Percentiles rank a stretch among this genome's conserved stretches.
Conservation (phyloP, 2,113 vertebrate genomes). For the Dicrurus megarhynchus region DNA sequence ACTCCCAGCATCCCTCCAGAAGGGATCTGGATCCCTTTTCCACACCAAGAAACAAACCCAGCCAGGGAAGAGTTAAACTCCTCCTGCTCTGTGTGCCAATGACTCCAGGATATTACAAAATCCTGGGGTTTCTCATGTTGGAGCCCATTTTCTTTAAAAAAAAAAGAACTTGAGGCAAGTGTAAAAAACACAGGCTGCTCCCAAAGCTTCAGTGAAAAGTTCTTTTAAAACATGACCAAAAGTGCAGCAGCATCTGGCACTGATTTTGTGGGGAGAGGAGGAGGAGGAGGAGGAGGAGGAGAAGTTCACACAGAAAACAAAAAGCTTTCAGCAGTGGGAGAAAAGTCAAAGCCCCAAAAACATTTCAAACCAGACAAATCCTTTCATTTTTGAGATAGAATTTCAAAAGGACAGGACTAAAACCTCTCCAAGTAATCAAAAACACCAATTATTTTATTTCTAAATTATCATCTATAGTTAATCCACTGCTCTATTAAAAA, state of each 20-base stretch:
- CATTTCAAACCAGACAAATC: not conserved
- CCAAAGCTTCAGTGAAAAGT: not conserved
- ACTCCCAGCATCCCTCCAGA: not conserved
- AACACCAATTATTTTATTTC: not conserved
- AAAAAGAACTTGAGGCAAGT: not conserved
- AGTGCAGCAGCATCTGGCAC: not conserved
- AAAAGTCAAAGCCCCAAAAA: not conserved
- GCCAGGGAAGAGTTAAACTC: not conserved
- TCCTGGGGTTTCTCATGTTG: not conserved
- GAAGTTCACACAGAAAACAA: not conserved
- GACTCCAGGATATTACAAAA: conserved; percentile 18
- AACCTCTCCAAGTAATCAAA: not conserved
- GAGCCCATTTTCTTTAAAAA: not conserved
- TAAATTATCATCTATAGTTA: not conserved
- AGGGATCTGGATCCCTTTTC: not conserved
- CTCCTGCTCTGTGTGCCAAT: not conserved
- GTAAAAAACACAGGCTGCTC: not conserved
- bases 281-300: not conserved
- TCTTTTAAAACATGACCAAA: not conserved
- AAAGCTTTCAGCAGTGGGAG: not conserved
- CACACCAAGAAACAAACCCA: not conserved
- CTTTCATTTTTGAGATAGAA: not conserved
- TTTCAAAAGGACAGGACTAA: not conserved
- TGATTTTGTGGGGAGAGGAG: not conserved
- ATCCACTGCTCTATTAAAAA: not conserved